Evolutionary conservation across 2,113 vertebrate genomes (phyloP), one percentile per base, ranked within the genome.

Genomic region (Nyctibius bracteatus): DNA sequence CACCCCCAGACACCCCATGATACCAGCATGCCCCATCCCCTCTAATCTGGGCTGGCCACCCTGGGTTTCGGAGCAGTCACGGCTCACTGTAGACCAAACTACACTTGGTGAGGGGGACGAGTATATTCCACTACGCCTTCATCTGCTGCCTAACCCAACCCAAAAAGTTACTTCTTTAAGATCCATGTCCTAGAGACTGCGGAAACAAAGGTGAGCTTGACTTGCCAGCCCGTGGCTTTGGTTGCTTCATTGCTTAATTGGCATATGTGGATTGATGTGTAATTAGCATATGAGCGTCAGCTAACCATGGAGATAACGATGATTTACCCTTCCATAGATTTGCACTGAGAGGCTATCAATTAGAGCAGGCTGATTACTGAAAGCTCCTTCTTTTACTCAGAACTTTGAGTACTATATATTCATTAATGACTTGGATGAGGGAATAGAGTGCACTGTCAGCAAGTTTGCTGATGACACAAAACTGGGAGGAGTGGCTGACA

Each of bases 21-120:
- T 16, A 54, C 14, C 43, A 61, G 41, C 31, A 22, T 1, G 5
- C 11, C 19, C 35, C 30, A 17, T 46, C 47, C 28, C 51, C 25
- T 74, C 28, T 54, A 1, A 25, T 81, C 9, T 70, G n/a, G 31
- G 10, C 23, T 81, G 77, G 23, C 55, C 54, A 47, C 19, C 8
- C 27, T 30, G 23, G 0, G 0, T 65, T 88, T 86, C 0, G 0
- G 44, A 80, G 41, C 24, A 68, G 24, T 58, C 6, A 1, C 58
- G 35, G 46, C 55, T 46, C 2, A 0, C 54, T 66, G 0, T 24
- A 41, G 65, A 54, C 5, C 0, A 0, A 63, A 49, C 5, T 3
- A 2, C 39, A 18, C 17, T 55, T 15, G 3, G 15, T 0, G 0
- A 83, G 52, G 27, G 12, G 14, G 28, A 20, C 21, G 5, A 24